Conservation (phyloP, 1,140 invertebrate species). For the Habropoda laboriosa region DNA sequence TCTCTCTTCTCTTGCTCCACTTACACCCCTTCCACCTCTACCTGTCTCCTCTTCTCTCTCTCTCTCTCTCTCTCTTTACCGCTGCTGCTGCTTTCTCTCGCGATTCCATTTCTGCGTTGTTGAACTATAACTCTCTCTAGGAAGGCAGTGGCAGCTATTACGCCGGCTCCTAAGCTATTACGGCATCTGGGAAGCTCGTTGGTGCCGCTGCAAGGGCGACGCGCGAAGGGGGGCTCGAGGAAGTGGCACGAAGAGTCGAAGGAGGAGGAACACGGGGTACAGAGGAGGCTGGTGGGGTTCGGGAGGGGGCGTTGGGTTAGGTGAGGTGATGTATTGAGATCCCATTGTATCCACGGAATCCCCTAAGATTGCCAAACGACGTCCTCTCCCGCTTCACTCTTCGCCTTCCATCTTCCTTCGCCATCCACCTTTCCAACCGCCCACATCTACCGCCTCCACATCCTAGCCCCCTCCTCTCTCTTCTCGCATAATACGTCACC, state of each 20-base stretch:
- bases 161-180: conserved; percentile 78
- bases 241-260: conserved; percentile 24
- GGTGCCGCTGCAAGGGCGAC: conserved; percentile 48
- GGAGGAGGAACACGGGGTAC: conserved; percentile 35
- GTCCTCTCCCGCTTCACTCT: conserved; percentile 56
- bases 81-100: conserved; percentile 43
- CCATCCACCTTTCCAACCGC: conserved; percentile 37
- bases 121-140: conserved; percentile 79
- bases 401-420: conserved; percentile 49
- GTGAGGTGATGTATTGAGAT: conserved; percentile 83
- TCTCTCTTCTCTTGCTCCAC: conserved; percentile 5
- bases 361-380: conserved; percentile 82
- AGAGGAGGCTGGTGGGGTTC: conserved; percentile 17
- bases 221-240: conserved; percentile 17
- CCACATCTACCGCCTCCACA: conserved; percentile 22
- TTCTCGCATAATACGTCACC: conserved; percentile 77
- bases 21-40: conserved; percentile 22
- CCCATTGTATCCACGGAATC: conserved; percentile 82
- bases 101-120: conserved; percentile 79
- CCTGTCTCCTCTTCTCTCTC: conserved; percentile 28
- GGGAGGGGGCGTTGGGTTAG: conserved; percentile 68
- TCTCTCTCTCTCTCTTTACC: conserved; percentile 9
- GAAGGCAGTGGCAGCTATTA: conserved; percentile 80
- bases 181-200: conserved; percentile 74
- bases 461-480: neutral